phyloP scores from a whole-genome alignment of 2,888 invertebrate genomes.

The Himalopsyche kuldschensis region DNA sequence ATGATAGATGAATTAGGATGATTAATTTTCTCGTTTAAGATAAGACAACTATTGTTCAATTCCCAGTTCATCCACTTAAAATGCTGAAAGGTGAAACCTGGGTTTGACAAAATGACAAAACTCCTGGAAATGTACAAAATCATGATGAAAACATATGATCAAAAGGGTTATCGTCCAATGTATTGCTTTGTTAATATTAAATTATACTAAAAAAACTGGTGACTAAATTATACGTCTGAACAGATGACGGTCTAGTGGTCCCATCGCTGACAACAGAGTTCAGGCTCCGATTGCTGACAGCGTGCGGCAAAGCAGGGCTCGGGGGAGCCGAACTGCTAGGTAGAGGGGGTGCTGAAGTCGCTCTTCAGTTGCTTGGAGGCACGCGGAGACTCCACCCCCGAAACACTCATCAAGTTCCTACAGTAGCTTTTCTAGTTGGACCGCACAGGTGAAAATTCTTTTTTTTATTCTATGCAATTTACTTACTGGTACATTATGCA shows the following conservation, averaged over 20 bases:
- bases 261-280: slow-evolving; percentile 71
- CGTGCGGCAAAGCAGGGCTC: slow-evolving; percentile 70
- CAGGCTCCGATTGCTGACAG: slow-evolving; percentile 68
- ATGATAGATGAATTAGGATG: too few species aligned
- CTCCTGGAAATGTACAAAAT: too few species aligned
- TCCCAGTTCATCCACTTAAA: too few species aligned
- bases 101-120: too few species aligned
- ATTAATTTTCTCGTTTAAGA: too few species aligned
- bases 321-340: slow-evolving; percentile 77
- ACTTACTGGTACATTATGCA: too few species aligned
- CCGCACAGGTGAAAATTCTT: slow-evolving; percentile 59
- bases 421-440: slow-evolving; percentile 74
- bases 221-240: slow-evolving; percentile 9
- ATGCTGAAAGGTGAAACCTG: too few species aligned
- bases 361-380: slow-evolving; percentile 80
- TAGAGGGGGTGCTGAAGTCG: slow-evolving; percentile 82
- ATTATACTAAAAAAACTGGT: too few species aligned
- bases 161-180: background rate
- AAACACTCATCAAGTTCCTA: slow-evolving; percentile 87
- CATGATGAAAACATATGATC: too few species aligned
- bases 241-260: slow-evolving; percentile 79
- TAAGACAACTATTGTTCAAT: too few species aligned
- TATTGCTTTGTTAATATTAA: background rate
- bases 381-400: slow-evolving; percentile 80
- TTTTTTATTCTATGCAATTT: background rate